These are phyloP conservation scores for Actinia tenebrosa DNA, from an alignment of 64 coral and sea anemone genomes.

Conservation along the genomic window DNA sequence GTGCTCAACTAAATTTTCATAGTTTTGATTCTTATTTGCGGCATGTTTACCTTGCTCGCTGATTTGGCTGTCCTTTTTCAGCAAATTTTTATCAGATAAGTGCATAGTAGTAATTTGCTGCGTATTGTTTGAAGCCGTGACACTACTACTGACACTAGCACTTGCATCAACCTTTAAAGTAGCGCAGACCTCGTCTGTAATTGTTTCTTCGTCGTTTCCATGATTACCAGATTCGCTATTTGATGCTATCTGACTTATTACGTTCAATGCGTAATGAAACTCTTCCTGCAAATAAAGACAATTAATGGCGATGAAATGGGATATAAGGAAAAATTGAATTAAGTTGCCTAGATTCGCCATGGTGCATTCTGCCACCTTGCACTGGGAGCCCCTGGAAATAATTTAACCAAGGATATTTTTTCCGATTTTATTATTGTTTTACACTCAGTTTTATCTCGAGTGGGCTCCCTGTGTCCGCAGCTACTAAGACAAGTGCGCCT, in stretches of 20 bases:
- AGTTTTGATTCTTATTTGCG: background rate
- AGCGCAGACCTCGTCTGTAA: background rate
- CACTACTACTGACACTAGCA: background rate
- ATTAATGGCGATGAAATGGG: background rate
- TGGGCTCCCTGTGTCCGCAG: too few relatives aligned
- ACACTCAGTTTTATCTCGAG: too few relatives aligned
- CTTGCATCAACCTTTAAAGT: background rate
- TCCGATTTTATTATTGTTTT: too few relatives aligned
- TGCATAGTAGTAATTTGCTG: background rate
- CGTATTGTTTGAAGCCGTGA: background rate
- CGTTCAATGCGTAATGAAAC: constrained; percentile 7
- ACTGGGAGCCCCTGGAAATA: too few relatives aligned
- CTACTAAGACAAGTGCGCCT: too few relatives aligned
- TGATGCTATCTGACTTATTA: background rate
- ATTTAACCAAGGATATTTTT: too few relatives aligned
- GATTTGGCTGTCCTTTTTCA: background rate
- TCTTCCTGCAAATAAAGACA: constrained; percentile 2
- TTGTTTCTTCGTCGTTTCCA: background rate
- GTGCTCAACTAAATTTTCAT: background rate
- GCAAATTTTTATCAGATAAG: background rate
- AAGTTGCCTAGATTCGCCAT: background rate
- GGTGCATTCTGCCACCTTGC: background rate
- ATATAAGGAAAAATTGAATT: background rate
- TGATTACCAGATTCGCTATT: background rate
- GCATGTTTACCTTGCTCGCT: background rate